Percentiles rank a stretch among this genome's conserved stretches.
phyloP scores from a whole-genome alignment of 2,888 invertebrate genomes.

The Phorcus lineatus region DNA sequence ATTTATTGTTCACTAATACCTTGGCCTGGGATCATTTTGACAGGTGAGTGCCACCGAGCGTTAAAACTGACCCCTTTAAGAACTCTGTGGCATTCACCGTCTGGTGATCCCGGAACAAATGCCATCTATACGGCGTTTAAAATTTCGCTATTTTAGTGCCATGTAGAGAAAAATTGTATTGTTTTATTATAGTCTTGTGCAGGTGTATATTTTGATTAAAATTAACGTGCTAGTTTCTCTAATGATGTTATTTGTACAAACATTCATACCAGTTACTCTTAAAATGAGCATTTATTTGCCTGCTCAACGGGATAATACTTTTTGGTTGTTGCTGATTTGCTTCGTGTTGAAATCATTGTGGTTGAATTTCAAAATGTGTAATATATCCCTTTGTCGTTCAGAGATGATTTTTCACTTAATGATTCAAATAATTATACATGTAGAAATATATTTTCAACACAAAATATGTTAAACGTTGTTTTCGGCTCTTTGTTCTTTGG shows the following conservation, averaged over 20 bases:
- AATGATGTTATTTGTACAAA: too few species aligned
- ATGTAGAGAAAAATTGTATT: background rate
- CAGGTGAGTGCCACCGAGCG: background rate
- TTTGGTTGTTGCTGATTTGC: background rate
- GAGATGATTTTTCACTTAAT: background rate
- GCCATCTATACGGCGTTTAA: too few species aligned
- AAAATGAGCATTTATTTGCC: background rate
- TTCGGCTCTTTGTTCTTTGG: background rate
- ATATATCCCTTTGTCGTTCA: background rate
- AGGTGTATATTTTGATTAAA: background rate
- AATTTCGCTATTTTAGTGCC: background rate
- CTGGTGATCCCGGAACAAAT: background rate
- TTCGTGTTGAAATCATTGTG: background rate
- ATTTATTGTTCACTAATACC: background rate
- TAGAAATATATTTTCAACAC: conserved; percentile 10
- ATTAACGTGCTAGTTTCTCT: too few species aligned
- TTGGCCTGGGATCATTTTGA: background rate
- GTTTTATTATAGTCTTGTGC: background rate
- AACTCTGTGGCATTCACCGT: background rate
- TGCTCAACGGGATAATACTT: background rate
- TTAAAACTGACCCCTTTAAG: conserved; percentile 5
- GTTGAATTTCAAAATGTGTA: background rate
- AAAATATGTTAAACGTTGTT: background rate
- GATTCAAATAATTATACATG: background rate
- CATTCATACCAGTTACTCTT: too few species aligned